These are phyloP conservation scores for Encarsia formosa DNA, from an alignment of 2,888 invertebrate genomes.

Conservation along the genomic window DNA sequence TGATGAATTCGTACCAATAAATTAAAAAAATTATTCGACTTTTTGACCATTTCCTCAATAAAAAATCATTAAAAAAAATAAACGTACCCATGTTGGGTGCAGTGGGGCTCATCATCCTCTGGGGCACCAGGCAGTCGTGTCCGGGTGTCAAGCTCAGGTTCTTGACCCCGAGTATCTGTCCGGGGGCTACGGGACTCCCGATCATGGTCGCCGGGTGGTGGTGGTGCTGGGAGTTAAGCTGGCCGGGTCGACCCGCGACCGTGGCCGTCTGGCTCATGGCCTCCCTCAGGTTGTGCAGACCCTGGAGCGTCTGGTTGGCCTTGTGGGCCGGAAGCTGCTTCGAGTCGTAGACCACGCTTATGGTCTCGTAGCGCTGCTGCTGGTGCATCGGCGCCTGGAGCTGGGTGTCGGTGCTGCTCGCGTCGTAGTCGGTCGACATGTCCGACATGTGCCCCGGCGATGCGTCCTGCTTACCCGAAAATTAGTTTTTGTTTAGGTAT, in stretches of 20 bases:
- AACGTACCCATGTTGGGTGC: too few relatives aligned
- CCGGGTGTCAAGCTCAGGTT: slow-evolving; percentile 32
- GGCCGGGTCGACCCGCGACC: slow-evolving; percentile 6
- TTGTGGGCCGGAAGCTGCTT: slow-evolving; percentile 36
- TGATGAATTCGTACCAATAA: too few relatives aligned
- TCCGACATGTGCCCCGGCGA: slow-evolving; percentile 27
- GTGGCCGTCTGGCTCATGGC: slow-evolving; percentile 27
- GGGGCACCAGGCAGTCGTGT: slow-evolving; percentile 23
- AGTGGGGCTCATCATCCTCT: slow-evolving; percentile 27
- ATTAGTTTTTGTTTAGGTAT: background rate
- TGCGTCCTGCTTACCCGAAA: slow-evolving; percentile 11
- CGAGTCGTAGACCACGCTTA: slow-evolving; percentile 30
- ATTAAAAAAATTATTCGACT: too few relatives aligned
- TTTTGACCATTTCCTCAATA: too few relatives aligned
- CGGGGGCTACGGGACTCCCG: slow-evolving; percentile 25
- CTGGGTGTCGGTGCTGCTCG: slow-evolving; percentile 23
- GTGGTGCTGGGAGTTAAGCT: slow-evolving; percentile 9
- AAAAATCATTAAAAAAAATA: too few relatives aligned
- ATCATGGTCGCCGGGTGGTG: slow-evolving; percentile 4
- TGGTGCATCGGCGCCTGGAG: slow-evolving; percentile 9
- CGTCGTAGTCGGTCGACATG: slow-evolving; percentile 24
- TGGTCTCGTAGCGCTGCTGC: slow-evolving; percentile 27
- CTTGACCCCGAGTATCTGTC: slow-evolving; percentile 45
- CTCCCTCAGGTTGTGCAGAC: slow-evolving; percentile 37
- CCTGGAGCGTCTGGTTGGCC: slow-evolving; percentile 41